Conservation (phyloP, 2,797 vertebrate genomes). For the Pseudopleuronectes americanus region DNA sequence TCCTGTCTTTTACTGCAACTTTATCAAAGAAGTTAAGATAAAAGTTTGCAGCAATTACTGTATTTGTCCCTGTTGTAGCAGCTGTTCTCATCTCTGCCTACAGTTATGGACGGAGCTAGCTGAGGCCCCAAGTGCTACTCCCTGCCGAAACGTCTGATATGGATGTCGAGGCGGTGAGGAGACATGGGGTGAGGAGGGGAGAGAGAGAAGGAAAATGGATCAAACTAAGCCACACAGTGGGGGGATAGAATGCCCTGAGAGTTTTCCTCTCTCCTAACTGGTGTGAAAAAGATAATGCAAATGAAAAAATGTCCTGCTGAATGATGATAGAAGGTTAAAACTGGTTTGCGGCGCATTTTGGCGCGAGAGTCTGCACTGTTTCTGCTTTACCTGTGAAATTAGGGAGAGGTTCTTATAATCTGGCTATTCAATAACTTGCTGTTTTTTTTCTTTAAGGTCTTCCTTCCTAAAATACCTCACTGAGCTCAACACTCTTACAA, state of each 20-base stretch:
- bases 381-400: conserved; percentile 69
- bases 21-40: conserved; percentile 46
- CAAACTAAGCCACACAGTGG: conserved; percentile 19
- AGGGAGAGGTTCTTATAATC: conserved; percentile 69
- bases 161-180: conserved; percentile 35
- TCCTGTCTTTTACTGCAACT: conserved; percentile 35
- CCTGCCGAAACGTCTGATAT: conserved; percentile 38
- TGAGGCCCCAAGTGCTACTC: conserved; percentile 17
- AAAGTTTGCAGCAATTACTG: conserved; percentile 50
- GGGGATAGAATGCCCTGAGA: conserved; percentile 53
- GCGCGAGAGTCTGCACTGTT: conserved; percentile 57
- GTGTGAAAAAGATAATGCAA: conserved; percentile 62
- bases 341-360: conserved; percentile 59
- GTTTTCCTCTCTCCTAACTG: conserved; percentile 42
- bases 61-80: conserved; percentile 39
- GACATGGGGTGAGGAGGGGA: neutral
- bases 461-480: conserved; percentile 53
- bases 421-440: conserved; percentile 75
- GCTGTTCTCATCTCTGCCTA: conserved; percentile 41
- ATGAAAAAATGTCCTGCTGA: conserved; percentile 61
- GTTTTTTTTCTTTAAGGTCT: conserved; percentile 70
- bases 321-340: conserved; percentile 72
- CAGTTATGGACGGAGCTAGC: conserved; percentile 39
- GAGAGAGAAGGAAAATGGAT: conserved; percentile 15
- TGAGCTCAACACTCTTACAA: conserved; percentile 48